Base-by-base conservation (phyloP, 2,797 vertebrate genomes). In the Cygnus olor region DNA sequence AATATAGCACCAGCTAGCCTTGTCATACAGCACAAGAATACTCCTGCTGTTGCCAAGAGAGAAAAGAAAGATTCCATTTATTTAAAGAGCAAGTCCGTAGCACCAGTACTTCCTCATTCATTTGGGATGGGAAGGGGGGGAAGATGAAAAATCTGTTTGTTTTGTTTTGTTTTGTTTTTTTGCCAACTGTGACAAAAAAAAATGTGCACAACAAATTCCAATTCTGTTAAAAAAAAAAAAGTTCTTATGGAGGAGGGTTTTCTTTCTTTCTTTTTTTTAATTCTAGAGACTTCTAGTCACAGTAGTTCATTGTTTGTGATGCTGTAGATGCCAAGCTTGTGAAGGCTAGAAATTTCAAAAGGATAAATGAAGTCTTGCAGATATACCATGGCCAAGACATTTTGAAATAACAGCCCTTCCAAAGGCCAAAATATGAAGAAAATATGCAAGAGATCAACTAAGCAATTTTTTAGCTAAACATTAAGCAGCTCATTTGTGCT, bases 11-110 rank as follows among this genome's bases (percentile, higher is more conserved):
- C 95, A 96, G 89, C 74, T 69, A 96, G 94, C 90, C 89, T 85
- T 96, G 96, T 96, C 96, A 94, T 96, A 93, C 73, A 94, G 90
- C 71, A 97, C 94, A 95, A 97, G 96, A 97, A 97, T 97, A 94
- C 85, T 90, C 63, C 86, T 54, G 49, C 69, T 4, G 21, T 81
- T 97, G 96, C 97, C 97, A 97, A 97, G 96, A 96, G 65, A 91
- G 85, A 79, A 87, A 77, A 97, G 90, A 97, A 96, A 96, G 87
- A 81, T 95, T 90, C 90, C 94, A 88, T 96, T 96, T 93, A 96
- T 93, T 94, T 96, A 94, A 96, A 96, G 90, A 95, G 90, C 95
- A 94, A 95, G 76, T 57, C 70, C 40, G 66, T 40, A 0, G 73
- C 84, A 93, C 89, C 93, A 96, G 80, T 65, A 74, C 51, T 91